These are phyloP conservation scores for Cheirogaleus medius DNA, from an alignment of 2,113 vertebrate genomes.

Conservation along the genomic window DNA sequence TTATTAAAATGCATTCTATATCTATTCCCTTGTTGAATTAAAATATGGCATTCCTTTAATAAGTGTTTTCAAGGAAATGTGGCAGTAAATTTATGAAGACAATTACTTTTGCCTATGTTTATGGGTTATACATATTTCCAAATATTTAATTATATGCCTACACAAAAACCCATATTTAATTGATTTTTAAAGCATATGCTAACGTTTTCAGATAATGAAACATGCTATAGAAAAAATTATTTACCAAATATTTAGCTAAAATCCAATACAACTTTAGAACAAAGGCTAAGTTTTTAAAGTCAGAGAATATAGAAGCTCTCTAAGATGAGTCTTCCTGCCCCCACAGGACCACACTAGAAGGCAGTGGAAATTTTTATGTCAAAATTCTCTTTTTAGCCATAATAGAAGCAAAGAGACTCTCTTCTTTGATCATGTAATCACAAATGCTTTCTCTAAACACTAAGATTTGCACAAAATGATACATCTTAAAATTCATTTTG, in stretches of 20 bases:
- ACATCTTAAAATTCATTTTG: background rate
- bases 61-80: slow-evolving; percentile 4
- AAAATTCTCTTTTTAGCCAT: background rate
- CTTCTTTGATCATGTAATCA: slow-evolving; percentile 15
- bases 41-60: background rate
- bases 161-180: background rate
- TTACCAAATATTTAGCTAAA: slow-evolving; percentile 25
- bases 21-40: slow-evolving; percentile 8
- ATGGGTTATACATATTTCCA: slow-evolving; percentile 18
- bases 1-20: slow-evolving; percentile 34
- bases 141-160: slow-evolving; percentile 44
- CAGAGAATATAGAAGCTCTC: background rate
- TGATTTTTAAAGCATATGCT: slow-evolving; percentile 6
- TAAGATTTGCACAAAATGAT: background rate
- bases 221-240: background rate
- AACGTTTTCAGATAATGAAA: slow-evolving; percentile 17
- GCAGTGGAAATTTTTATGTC: background rate
- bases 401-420: background rate
- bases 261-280: background rate
- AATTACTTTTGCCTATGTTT: slow-evolving; percentile 17
- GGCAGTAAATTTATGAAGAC: slow-evolving; percentile 37
- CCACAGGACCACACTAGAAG: background rate
- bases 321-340: background rate
- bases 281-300: background rate
- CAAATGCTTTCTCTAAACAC: slow-evolving; percentile 8